These are phyloP conservation scores for Thymelicus acteon DNA, from an alignment of 2,888 invertebrate species.

Conservation along the genomic window DNA sequence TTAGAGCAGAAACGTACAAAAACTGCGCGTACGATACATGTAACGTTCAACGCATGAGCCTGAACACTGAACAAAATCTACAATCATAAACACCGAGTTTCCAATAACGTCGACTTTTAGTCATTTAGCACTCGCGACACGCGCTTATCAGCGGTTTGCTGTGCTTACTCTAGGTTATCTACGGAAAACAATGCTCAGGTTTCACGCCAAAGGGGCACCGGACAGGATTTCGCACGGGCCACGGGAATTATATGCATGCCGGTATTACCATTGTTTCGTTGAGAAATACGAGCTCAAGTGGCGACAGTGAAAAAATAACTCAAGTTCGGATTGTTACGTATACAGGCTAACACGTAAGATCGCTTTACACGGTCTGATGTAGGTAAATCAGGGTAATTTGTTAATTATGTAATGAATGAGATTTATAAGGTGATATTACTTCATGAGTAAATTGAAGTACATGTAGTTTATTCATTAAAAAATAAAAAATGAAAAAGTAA, in stretches of 20 bases:
- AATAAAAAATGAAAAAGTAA: no score
- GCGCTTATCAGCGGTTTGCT: slow-evolving; percentile 71
- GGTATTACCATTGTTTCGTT: slow-evolving; percentile 29
- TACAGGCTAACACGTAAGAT: not conserved
- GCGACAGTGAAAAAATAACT: slow-evolving; percentile 23
- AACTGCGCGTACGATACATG: slow-evolving; percentile 56
- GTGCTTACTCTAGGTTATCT: slow-evolving; percentile 47
- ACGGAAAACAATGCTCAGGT: slow-evolving; percentile 21
- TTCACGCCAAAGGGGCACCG: slow-evolving; percentile 28
- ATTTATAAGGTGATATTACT: slow-evolving; percentile 3
- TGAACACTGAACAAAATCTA: slow-evolving; percentile 69
- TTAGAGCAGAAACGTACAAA: slow-evolving; percentile 39
- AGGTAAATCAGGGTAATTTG: slow-evolving; percentile 15
- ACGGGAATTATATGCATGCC: slow-evolving; percentile 29
- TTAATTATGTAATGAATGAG: not conserved
- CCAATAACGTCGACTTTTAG: slow-evolving; percentile 54
- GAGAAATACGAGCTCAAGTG: slow-evolving; percentile 25
- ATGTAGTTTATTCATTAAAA: not conserved
- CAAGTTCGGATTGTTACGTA: slow-evolving; percentile 16
- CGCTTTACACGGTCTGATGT: not conserved
- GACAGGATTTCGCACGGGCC: slow-evolving; percentile 27
- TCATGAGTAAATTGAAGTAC: not conserved
- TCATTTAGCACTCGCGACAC: slow-evolving; percentile 53
- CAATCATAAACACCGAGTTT: slow-evolving; percentile 61
- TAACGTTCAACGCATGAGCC: slow-evolving; percentile 67